Base-by-base conservation (phyloP, 2,113 vertebrate species). In the Phrynocephalus versicolor region DNA sequence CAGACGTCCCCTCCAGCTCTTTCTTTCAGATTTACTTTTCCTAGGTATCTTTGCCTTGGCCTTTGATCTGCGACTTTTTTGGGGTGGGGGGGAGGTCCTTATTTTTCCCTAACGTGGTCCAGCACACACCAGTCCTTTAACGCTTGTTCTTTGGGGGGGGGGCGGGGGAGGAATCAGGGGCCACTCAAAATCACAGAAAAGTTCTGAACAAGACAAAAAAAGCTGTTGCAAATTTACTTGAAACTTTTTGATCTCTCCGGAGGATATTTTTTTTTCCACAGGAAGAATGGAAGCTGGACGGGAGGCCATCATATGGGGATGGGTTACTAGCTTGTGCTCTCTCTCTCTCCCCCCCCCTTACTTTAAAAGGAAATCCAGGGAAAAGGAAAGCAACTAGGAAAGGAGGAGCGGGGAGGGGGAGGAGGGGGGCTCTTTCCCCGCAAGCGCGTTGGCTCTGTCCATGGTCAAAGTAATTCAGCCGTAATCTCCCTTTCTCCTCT, bases 401-500 rank as follows among this genome's bases (percentile, higher is more conserved):
- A 9, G 23, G 45, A 84, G 91, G 91, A n/a, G n/a, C n/a, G n/a
- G 94, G 79, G 87, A 91, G 88, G 82, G 79, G 86, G 88, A 84
- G 89, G 88, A 84, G 82, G 74, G 77, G 65, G 37, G 45, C 8
- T 72, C 69, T 72, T 82, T 76, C 65, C 64, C 25, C 64, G 88
- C 90, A 94, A 96, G 95, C 95, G 95, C 96, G 96, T 95, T 97
- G 97, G 96, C 96, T 97, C 97, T 96, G 95, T 97, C 97, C 97
- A 97, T 95, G 96, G 97, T 98, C 97, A 97, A 97, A 98, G 98
- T 96, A 97, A 97, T 97, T 98, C 97, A 97, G 96, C 97, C 96
- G 97, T 99, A 98, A 99, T 98, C 98, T 97, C 95, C 97, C 97
- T 98, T 98, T 98, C 97, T 97, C 97, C 97, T 97, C 97, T 97